Evolutionary conservation across 2,113 vertebrate species (phyloP).

Genomic region (Ceyx melanurus): DNA sequence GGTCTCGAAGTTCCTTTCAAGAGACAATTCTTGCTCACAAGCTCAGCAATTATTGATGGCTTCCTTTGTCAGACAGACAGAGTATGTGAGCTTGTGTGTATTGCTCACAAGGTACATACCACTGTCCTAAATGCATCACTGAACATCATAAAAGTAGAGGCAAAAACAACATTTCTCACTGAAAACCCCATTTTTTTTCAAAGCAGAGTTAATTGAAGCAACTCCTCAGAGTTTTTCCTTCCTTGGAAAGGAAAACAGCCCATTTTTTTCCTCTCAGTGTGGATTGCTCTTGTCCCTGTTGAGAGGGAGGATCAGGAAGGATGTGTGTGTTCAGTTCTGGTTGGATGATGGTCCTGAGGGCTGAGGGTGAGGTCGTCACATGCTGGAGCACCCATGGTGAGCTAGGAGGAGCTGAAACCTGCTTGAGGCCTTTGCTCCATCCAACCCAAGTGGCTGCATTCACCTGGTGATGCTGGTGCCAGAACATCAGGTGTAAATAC

Average conservation of each 20-base stretch:
- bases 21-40: background rate
- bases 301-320: background rate
- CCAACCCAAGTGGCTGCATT: background rate
- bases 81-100: conserved; percentile 9
- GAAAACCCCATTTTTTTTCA: background rate
- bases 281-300: background rate
- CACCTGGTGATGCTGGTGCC: background rate
- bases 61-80: conserved; percentile 34
- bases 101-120: background rate
- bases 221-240: background rate
- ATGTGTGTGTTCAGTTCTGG: background rate
- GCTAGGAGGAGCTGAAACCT: background rate
- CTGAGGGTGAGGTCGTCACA: background rate
- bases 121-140: conserved; percentile 5
- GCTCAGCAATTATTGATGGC: conserved; percentile 52
- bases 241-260: background rate
- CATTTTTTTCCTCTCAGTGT: background rate
- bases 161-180: background rate
- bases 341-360: background rate
- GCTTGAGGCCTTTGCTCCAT: background rate
- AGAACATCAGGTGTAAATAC: background rate
- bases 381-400: fast-evolving
- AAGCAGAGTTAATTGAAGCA: background rate
- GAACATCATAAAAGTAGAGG: background rate
- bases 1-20: conserved; percentile 34